Conservation (phyloP, 2,113 vertebrate species). For the Antennarius striatus region DNA sequence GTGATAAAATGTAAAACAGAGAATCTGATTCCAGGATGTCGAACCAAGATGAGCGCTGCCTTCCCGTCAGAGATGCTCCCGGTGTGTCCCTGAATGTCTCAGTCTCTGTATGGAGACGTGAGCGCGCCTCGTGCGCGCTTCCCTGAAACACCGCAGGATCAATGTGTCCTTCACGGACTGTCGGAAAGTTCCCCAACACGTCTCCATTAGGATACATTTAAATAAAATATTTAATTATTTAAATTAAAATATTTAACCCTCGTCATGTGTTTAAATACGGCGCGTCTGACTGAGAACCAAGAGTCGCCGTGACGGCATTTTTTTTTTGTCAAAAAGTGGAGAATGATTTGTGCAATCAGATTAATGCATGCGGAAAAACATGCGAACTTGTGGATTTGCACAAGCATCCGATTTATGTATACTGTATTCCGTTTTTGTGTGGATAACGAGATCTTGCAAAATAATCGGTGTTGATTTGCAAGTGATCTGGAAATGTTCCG, state of each 20-base stretch:
- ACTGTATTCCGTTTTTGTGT: too few species aligned
- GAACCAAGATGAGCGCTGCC: conserved; percentile 34
- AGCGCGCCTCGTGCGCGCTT: conserved; percentile 71
- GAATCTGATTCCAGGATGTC: conserved; percentile 18
- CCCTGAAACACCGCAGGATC: conserved; percentile 75
- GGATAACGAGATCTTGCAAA: too few species aligned
- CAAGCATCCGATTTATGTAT: too few species aligned
- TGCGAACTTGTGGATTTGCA: too few species aligned
- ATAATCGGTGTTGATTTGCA: too few species aligned
- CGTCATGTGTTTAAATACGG: too few species aligned
- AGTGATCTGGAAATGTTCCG: too few species aligned
- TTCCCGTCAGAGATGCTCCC: conserved; percentile 55
- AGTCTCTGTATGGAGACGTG: conserved; percentile 37
- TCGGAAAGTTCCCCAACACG: not conserved
- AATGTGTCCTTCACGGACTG: conserved; percentile 53
- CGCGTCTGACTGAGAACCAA: too few species aligned
- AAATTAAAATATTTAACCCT: too few species aligned
- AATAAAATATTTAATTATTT: too few species aligned
- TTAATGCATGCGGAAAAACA: too few species aligned
- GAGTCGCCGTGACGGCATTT: not conserved
- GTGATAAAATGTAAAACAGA: conserved; percentile 2
- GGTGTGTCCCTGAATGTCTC: conserved; percentile 35
- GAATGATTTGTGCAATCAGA: too few species aligned
- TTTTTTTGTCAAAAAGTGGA: not conserved
- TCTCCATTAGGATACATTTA: not conserved